Percentiles rank a stretch among this genome's conserved stretches.
Conservation (phyloP, 1,140 invertebrate species). For the Drosophila tani region DNA sequence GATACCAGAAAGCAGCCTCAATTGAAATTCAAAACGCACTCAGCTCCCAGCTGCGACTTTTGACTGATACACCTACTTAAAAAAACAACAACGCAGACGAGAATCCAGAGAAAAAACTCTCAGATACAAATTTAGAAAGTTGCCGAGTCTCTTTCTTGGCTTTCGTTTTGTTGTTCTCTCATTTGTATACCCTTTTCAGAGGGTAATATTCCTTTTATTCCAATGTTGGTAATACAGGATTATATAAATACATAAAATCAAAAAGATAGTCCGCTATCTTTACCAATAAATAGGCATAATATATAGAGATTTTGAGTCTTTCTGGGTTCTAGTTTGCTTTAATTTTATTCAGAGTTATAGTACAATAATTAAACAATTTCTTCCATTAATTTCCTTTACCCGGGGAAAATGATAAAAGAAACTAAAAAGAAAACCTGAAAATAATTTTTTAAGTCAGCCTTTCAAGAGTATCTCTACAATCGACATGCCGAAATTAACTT, state of each 20-base stretch:
- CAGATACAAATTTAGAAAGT: slow-evolving; percentile 78
- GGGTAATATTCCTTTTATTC: background rate
- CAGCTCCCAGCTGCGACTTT: slow-evolving; percentile 65
- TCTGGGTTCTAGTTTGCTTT: too few relatives aligned
- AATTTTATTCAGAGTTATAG: background rate
- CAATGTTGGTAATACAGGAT: background rate
- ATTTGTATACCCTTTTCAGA: slow-evolving; percentile 3
- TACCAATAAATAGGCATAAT: background rate
- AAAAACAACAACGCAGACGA: slow-evolving; percentile 26
- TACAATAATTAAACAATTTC: background rate
- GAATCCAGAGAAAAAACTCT: slow-evolving; percentile 11
- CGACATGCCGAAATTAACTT: slow-evolving; percentile 6
- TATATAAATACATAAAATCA: background rate
- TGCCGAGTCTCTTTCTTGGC: slow-evolving; percentile 69
- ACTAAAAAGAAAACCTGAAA: too few relatives aligned
- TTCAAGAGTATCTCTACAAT: slow-evolving; percentile 1
- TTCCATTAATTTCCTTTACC: too few relatives aligned
- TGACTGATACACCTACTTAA: slow-evolving; percentile 82
- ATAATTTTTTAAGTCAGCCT: background rate
- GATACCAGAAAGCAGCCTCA: slow-evolving; percentile 25
- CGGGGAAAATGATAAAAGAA: background rate
- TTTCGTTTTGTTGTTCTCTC: slow-evolving; percentile 67
- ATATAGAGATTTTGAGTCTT: background rate
- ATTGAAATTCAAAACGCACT: slow-evolving; percentile 77
- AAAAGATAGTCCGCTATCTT: too few relatives aligned